Percentiles rank a stretch among this genome's conserved stretches.
Evolutionary conservation across 2,888 invertebrate species (phyloP).

Genomic region (Acanthopleura granulata): DNA sequence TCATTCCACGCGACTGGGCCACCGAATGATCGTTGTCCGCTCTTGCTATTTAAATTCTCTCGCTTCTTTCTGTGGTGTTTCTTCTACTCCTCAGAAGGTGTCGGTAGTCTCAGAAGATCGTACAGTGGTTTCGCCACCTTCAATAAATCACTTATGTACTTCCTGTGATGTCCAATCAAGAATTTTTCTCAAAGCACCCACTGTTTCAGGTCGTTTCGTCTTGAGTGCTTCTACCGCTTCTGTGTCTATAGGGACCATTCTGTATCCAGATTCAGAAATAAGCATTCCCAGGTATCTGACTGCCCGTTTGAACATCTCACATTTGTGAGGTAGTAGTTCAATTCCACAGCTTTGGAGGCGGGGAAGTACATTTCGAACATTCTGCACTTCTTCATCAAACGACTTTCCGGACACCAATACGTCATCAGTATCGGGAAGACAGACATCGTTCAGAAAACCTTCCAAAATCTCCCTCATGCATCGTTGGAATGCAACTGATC

Average conservation of each 20-base stretch:
- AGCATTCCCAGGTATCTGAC: conserved; percentile 19
- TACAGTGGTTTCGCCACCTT: conserved; percentile 16
- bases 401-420: conserved; percentile 16
- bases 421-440: conserved; percentile 26
- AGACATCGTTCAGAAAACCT: conserved; percentile 22
- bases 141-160: conserved; percentile 11
- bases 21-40: conserved; percentile 16
- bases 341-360: conserved; percentile 1
- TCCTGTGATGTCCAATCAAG: conserved; percentile 13
- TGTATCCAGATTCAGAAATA: conserved; percentile 11
- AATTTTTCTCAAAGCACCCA: conserved; percentile 16
- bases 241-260: conserved; percentile 1
- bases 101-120: conserved; percentile 18
- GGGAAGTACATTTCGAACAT: conserved; percentile 19
- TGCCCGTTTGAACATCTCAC: conserved; percentile 10
- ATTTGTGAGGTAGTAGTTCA: not conserved
- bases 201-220: not conserved
- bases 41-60: conserved; percentile 15
- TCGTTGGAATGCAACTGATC: conserved; percentile 23
- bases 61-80: not conserved
- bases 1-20: not conserved
- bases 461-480: conserved; percentile 24
- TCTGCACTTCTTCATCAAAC: conserved; percentile 19
- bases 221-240: not conserved
- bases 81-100: conserved; percentile 16